Evolutionary conservation across 1,140 invertebrate genomes (phyloP), one percentile per base, ranked within the genome.

Genomic region (Steinernema khuongi): DNA sequence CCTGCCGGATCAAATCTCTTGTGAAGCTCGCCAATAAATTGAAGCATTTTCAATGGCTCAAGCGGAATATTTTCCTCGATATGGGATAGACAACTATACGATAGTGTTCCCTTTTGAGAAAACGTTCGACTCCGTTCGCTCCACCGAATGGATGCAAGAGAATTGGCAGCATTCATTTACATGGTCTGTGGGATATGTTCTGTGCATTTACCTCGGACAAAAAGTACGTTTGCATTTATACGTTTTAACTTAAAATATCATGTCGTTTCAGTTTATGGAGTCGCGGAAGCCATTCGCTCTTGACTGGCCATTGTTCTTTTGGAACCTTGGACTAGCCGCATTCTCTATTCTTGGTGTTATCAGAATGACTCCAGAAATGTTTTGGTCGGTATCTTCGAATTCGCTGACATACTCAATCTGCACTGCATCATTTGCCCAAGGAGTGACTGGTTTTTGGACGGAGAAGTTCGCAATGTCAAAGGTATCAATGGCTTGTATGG

Each of bases 71-170:
- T 74, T 73, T 36, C 83, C 81, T 1, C 77, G 80, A 14, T 83
- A 83, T 72, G 83, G 81, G 14, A n/a, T 70, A 43, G 83, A 84
- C 29, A 96, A 96, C 87, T 95, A 96, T 87, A 93, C 93, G 1
- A 94, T 94, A 85, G 89, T 95, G 81, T 95, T 97, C 87, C 91
- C 93, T 81, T 96, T 96, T 81, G 95, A 97, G 87, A 91, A 92
- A 83, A 90, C 93, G 82, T 97, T 96, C 86, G 91, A 93, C 83
- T 92, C 94, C 80, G 88, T 91, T 79, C 89, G 91, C 72, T 93
- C 92, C 78, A 89, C 91, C 32, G 90, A 90, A 86, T 99, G 95
- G 94, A 97, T 99, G 94, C 89, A 90, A 44, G 90, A 92, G 75
- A 93, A 97, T 86, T 98, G 95, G 95, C 92, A 92, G 41, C 90